Evolutionary conservation across 1,140 invertebrate genomes (phyloP), one percentile per base, ranked within the genome.

Genomic region (Harpegnathos saltator): DNA sequence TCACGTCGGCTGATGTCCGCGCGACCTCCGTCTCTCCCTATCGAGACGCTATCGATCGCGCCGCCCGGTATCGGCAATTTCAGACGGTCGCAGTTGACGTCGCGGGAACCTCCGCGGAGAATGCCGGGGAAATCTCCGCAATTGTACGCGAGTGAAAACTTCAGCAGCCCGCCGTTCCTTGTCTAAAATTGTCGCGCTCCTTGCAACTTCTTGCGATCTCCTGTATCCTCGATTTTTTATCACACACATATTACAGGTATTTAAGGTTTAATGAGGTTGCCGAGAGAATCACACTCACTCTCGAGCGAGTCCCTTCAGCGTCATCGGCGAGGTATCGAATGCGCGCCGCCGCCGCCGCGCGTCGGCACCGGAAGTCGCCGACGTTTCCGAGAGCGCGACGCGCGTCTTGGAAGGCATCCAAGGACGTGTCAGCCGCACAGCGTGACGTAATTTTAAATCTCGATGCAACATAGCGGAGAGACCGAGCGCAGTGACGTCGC

Each of bases 381-480:
- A 71, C 9, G 84, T 68, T 74, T 80, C 14, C 56, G 52, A 52
- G 65, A 86, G 29, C 56, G 72, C n/a, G 82, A 84, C n/a, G 56
- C 63, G 38, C n/a, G 11, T 24, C 19, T n/a, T 52, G 58, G 14
- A 84, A 73, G 19, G 11, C 19, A 58, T n/a, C 17, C 33, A 75
- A 75, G 73, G 44, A 63, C 59, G 15, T 75, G 58, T 52, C 73
- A 75, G 4, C 7, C 48, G 38, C 19, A 65, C n/a, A n/a, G n/a
- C n/a, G 29, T 72, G 74, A 74, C 33, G 52, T 63, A 61, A 69
- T 66, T 26, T 63, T 68, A 74, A 59, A 54, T 33, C 12, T 7
- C 33, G 24, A 48, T 52, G 14, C 62, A 12, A 54, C 44, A 15
- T 56, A 44, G 19, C 52, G 59, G 73, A 65, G 58, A 44, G 11